Evolutionary conservation across 2,797 vertebrate genomes (phyloP).

Genomic region (Vultur gryphus): DNA sequence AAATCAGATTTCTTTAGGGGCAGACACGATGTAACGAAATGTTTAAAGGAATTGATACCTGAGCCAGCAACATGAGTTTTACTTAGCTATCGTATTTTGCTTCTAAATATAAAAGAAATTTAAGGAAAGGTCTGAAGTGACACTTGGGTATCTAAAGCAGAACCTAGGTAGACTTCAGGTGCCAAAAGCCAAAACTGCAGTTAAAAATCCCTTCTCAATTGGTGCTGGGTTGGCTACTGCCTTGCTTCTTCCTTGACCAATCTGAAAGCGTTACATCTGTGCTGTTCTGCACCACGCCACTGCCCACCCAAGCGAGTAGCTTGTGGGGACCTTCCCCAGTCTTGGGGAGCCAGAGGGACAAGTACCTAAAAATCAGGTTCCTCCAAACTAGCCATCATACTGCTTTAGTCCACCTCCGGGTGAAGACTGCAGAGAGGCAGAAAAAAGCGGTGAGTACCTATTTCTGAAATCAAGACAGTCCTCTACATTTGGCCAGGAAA

Average conservation of each 20-base stretch:
- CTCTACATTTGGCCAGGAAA: not conserved
- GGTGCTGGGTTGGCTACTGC: not conserved
- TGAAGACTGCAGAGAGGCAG: not conserved
- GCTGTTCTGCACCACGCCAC: not conserved
- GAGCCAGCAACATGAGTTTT: not conserved
- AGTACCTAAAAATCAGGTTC: not conserved
- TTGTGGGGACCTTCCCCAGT: rapidly evolving
- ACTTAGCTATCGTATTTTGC: not conserved
- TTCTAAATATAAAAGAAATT: not conserved
- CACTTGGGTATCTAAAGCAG: not conserved
- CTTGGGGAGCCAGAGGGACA: not conserved
- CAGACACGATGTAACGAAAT: not conserved
- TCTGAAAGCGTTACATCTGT: not conserved
- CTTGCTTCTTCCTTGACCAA: not conserved
- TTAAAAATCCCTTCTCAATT: not conserved
- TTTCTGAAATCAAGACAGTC: not conserved
- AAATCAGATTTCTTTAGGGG: not conserved
- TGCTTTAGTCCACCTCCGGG: not conserved
- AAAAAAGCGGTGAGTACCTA: rapidly evolving
- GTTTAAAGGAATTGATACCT: not conserved
- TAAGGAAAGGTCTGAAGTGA: not conserved
- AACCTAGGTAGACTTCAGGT: not conserved
- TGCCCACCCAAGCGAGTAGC: rapidly evolving
- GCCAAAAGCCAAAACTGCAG: not conserved
- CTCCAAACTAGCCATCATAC: not conserved